Percentiles rank a stretch among this genome's conserved stretches.
Conservation (phyloP, 2,888 invertebrate species). For the Philereme transversata region DNA sequence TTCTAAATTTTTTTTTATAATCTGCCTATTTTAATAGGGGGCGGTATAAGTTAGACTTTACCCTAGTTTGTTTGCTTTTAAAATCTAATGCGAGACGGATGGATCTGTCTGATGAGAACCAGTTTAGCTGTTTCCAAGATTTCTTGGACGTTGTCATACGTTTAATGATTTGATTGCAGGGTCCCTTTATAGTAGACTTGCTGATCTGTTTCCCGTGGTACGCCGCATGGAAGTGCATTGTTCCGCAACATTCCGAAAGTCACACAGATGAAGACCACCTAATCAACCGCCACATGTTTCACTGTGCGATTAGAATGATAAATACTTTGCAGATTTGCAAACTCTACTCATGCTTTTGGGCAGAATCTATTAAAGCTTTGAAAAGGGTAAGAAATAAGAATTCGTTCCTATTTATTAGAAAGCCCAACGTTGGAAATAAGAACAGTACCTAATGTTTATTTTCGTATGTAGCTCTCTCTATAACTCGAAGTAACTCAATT, state of each 20-base stretch:
- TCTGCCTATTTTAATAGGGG: no score
- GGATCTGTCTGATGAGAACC: neutral
- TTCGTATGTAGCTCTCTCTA: no score
- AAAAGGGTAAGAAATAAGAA: conserved; percentile 59
- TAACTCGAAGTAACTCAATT: no score
- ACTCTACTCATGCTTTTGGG: conserved; percentile 69
- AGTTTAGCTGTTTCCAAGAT: neutral
- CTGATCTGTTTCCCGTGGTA: conserved; percentile 80
- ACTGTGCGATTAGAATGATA: conserved; percentile 68
- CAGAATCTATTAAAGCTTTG: conserved; percentile 72
- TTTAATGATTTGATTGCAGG: conserved; percentile 47
- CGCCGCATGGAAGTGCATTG: conserved; percentile 57
- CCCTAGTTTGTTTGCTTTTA: neutral
- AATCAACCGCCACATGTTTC: conserved; percentile 60
- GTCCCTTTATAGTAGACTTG: conserved; percentile 72
- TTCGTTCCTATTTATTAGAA: no score
- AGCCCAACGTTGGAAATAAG: no score
- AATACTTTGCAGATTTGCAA: conserved; percentile 76
- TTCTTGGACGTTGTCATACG: neutral
- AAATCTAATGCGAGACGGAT: neutral
- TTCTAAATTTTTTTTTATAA: no score
- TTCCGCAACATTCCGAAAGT: conserved; percentile 64
- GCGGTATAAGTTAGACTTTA: no score
- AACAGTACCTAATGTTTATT: no score
- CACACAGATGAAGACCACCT: conserved; percentile 59